Percentiles rank a stretch among this genome's conserved stretches.
These are phyloP conservation scores for Poeciliopsis turneri DNA, from an alignment of 2,797 vertebrate genomes.

Conservation along the genomic window DNA sequence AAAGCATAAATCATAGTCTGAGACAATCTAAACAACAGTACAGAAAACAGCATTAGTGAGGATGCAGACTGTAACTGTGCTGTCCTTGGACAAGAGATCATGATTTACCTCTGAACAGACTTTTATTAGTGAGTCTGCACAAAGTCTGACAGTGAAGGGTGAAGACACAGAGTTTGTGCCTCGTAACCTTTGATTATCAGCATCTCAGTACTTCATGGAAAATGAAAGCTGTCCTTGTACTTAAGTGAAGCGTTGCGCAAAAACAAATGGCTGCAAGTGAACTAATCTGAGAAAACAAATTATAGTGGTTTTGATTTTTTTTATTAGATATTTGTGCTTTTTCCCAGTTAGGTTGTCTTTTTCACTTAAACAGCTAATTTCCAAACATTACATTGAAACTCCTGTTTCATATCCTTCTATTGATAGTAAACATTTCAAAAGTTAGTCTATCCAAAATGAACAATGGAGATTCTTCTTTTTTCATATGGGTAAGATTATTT, in stretches of 20 bases:
- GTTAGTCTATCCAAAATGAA: neutral
- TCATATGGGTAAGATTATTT: neutral
- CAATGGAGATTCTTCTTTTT: neutral
- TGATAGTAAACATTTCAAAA: neutral
- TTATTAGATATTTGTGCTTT: neutral
- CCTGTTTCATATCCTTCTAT: neutral
- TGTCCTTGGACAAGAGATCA: constrained; percentile 4
- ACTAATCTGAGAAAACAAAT: neutral
- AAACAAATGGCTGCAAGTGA: neutral
- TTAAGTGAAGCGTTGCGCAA: neutral
- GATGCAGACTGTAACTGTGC: constrained; percentile 9
- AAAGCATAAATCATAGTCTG: constrained; percentile 21
- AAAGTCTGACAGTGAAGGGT: constrained; percentile 27
- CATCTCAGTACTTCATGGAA: constrained; percentile 9
- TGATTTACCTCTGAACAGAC: constrained; percentile 24
- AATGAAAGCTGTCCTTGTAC: constrained; percentile 8
- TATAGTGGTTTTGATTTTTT: neutral
- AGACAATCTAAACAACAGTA: constrained; percentile 10
- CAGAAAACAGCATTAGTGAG: constrained; percentile 23
- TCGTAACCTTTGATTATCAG: constrained; percentile 50
- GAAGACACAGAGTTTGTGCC: constrained; percentile 22
- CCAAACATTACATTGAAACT: neutral
- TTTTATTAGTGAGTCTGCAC: constrained; percentile 29
- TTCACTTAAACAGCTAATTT: neutral
- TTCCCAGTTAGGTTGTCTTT: neutral